Evolutionary conservation across 2,888 invertebrate species (phyloP), one percentile per base, ranked within the genome.

Genomic region (Hirtodrosophila duncani): DNA sequence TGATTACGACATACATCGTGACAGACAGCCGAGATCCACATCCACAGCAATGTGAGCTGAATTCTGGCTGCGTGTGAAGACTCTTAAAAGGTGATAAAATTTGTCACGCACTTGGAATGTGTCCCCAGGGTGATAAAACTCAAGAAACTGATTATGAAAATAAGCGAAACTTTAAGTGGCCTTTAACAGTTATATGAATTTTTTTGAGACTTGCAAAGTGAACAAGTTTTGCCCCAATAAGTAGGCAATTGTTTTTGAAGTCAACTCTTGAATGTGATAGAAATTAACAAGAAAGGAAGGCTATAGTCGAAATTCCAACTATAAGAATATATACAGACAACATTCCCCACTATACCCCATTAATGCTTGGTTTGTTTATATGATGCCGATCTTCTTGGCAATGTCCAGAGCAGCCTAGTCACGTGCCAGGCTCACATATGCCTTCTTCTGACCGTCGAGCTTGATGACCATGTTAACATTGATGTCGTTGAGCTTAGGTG

Each of bases 391-490:
- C 88, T 96, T 99, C 91, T 99, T 99, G 84, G 99, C 99, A 85
- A 99, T 98, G 89, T 99, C 99, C 84, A 99, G 91, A 60, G 99
- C 99, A 90, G 99, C 99, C 87, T 98, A 98, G 88, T 99, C 99
- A 74, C 98, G 91, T 44, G 98, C 96, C 85, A 99, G 91, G 84
- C 97, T 91, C 53, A 99, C 99, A 87, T 99, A 99, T 37, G 99
- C 99, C 90, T 99, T 99, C 92, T 99, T 99, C 88, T 96, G 95
- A 62, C 98, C 99, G 88, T 99, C 98, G 63, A 99, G 99, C 88
- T 98, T 92, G 89, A 97, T 95, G 61, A 98, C 90, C 36, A 98
- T 98, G 89, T 99, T 99, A 43, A 99, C 98, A 91, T 98, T 99
- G 61, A 96, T 94, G 50, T 98, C 98, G 89, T 98, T 97, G 87